These are phyloP conservation scores for Drosophila nigricruria DNA, from an alignment of 2,888 invertebrate species.

Conservation along the genomic window DNA sequence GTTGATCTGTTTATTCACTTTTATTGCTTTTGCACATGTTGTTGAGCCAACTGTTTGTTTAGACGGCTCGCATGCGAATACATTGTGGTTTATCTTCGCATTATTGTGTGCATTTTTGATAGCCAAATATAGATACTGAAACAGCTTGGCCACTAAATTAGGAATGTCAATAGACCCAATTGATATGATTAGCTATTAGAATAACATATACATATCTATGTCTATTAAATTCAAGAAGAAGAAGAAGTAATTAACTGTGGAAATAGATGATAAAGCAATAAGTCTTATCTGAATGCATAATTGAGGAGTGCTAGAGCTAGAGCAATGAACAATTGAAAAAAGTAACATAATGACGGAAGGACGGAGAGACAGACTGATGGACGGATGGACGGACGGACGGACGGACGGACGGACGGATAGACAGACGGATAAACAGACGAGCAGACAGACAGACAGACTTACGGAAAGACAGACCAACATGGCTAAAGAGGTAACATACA, in stretches of 20 bases:
- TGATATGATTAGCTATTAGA: neutral
- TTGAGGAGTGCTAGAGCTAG: neutral
- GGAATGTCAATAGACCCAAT: neutral
- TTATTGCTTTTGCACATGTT: slow-evolving; percentile 6
- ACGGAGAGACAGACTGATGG: no score
- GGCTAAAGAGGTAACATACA: no score
- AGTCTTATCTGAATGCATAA: neutral
- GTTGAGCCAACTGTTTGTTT: slow-evolving; percentile 8
- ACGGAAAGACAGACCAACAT: no score
- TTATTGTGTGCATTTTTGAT: neutral
- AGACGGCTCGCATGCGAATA: neutral
- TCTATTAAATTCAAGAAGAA: neutral
- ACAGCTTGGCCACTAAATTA: neutral
- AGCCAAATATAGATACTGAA: no score
- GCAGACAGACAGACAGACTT: no score
- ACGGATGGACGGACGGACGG: no score
- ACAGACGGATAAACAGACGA: no score
- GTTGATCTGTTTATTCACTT: slow-evolving; percentile 5
- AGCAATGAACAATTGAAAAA: no score
- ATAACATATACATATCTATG: neutral
- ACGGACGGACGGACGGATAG: no score
- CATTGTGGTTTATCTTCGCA: slow-evolving; percentile 2
- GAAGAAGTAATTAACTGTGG: neutral
- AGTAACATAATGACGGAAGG: no score
- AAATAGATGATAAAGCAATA: neutral